phyloP scores from a whole-genome alignment of 2,888 invertebrate species.

The Pinctada fucata region DNA sequence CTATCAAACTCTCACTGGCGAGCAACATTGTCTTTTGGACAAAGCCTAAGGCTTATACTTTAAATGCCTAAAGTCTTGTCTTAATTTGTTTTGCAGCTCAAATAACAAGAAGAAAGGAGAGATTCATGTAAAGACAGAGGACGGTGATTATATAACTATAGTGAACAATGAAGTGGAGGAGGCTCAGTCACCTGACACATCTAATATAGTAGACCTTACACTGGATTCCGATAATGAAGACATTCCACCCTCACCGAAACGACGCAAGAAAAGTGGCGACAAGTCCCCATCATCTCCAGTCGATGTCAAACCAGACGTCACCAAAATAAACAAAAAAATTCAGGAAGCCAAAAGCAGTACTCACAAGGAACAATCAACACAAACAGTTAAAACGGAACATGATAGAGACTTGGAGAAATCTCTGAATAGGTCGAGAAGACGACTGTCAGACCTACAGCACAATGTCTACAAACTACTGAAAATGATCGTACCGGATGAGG shows the following conservation, averaged over 20 bases:
- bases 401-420: constrained; percentile 32
- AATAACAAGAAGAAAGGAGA: constrained; percentile 5
- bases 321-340: constrained; percentile 24
- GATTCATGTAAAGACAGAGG: constrained; percentile 59
- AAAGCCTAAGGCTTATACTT: no score
- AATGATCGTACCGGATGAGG: constrained; percentile 64
- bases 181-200: background rate
- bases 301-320: constrained; percentile 36
- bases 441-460: constrained; percentile 50
- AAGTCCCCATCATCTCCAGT: constrained; percentile 9
- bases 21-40: no score
- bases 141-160: constrained; percentile 55
- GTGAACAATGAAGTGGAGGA: constrained; percentile 19
- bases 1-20: no score
- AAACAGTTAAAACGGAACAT: constrained; percentile 11
- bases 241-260: constrained; percentile 25
- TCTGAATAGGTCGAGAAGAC: constrained; percentile 28
- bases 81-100: background rate
- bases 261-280: constrained; percentile 3
- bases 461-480: constrained; percentile 59
- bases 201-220: constrained; percentile 34
- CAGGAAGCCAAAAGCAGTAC: constrained; percentile 6
- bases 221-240: constrained; percentile 32
- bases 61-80: no score
- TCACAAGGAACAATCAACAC: constrained; percentile 14